A percentile compares a stretch with the other conserved stretches of the same genome.
Conservation (phyloP, 2,113 vertebrate species). For the Malurus elegans region DNA sequence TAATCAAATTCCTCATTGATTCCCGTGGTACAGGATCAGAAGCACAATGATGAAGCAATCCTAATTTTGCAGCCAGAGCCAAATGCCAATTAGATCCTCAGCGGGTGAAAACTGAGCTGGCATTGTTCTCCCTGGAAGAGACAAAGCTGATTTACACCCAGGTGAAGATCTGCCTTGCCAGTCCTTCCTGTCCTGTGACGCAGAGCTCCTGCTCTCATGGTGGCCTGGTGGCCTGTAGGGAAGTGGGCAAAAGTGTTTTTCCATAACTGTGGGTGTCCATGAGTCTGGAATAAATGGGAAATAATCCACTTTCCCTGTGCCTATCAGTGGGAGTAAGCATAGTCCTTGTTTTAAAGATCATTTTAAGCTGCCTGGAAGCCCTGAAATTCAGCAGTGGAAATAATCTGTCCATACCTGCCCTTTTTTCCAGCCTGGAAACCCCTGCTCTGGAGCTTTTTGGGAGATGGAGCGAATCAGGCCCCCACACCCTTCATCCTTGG, state of each 20-base stretch:
- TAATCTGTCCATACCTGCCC: neutral
- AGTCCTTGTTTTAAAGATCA: neutral
- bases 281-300: neutral
- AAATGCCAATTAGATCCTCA: conserved; percentile 53
- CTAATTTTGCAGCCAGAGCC: conserved; percentile 38
- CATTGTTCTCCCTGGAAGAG: conserved; percentile 32
- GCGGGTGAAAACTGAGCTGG: conserved; percentile 18
- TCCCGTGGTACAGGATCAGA: conserved; percentile 28
- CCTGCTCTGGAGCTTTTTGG: neutral
- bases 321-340: neutral
- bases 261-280: neutral
- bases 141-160: conserved; percentile 7
- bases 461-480: rapidly evolving
- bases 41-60: conserved; percentile 41
- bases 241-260: neutral
- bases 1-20: conserved; percentile 57
- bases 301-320: neutral
- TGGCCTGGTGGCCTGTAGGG: neutral
- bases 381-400: neutral
- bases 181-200: neutral
- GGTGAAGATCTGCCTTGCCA: neutral
- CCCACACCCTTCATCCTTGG: neutral
- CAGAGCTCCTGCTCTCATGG: neutral
- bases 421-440: neutral
- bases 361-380: neutral